Base-by-base conservation (phyloP, 2,888 invertebrate species). In the Chrysopilus asiliformis region DNA sequence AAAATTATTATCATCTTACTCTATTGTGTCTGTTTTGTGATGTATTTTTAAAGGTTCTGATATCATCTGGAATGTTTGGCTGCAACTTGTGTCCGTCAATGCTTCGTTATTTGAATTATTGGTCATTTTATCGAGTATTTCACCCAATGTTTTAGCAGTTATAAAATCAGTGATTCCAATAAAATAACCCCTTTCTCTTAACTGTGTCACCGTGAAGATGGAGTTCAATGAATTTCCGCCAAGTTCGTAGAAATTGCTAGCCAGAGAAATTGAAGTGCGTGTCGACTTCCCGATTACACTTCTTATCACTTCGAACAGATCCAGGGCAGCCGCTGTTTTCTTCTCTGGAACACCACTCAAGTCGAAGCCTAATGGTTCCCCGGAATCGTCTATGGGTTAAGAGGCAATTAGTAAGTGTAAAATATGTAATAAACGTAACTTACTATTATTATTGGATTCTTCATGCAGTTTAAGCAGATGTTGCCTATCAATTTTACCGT, bases 201-300 rank as follows among this genome's bases (percentile, higher is more conserved):
- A 57, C 51, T 73, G 70, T 0, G 82, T 80, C 5, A 89, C 83
- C 0, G 85, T 85, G 46, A 73, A 79, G 39, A 89, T 79, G 0
- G 87, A 85, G 56, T 89, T 89, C 14, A 89, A 66, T 0, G 87
- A 87, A 53, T 87, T 86, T 9, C 89, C 89, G 2, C 89, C 89
- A 26, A 89, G 67, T 48, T 83, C 78, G 54, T 81, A 89, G 58
- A 87, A 89, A 47, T 84, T 84, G 0, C 79, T 74, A 13, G 72
- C 63, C 0, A 74, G 53, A 0, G 72, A 70, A 6, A 86, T 60
- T 1, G 69, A 68, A 2, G 72, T 68, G 5, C 82, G 65, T 1
- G 71, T 66, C 0, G 79, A 71, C 30, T 74, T 66, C 2, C 78
- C 78, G 14, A 82, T 69, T 0, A 85, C 79, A 3, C 72, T 69